phyloP scores from a whole-genome alignment of 2,888 invertebrate species.

The Drosophila monieri region DNA sequence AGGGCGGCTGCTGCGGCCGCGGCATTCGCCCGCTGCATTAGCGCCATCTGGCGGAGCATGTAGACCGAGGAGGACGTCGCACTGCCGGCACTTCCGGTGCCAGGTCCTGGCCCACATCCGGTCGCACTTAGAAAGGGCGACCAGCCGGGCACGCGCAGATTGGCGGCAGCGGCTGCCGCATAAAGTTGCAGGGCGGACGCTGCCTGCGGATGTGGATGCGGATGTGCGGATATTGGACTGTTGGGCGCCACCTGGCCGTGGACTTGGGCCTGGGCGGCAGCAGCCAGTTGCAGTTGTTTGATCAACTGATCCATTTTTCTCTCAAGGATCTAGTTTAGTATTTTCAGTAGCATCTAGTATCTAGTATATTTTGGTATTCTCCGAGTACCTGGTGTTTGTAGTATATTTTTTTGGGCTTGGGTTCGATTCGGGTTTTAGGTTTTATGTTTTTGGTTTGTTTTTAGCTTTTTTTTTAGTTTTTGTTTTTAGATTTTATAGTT shows the following conservation, averaged over 20 bases:
- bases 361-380: background rate
- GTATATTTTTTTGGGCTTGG: background rate
- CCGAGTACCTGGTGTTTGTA: background rate
- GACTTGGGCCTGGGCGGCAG: slow-evolving; percentile 56
- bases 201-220: slow-evolving; percentile 33
- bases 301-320: slow-evolving; percentile 76
- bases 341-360: background rate
- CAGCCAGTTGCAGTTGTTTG: slow-evolving; percentile 88
- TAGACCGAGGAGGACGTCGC: slow-evolving; percentile 42
- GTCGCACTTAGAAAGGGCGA: slow-evolving; percentile 85
- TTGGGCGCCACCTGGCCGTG: slow-evolving; percentile 11
- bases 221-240: slow-evolving; percentile 1
- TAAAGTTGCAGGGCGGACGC: slow-evolving; percentile 88
- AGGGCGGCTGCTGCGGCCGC: slow-evolving; percentile 42
- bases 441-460: background rate
- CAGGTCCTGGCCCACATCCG: background rate
- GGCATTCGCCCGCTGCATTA: slow-evolving; percentile 59
- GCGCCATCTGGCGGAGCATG: slow-evolving; percentile 66
- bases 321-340: too few species aligned
- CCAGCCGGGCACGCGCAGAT: slow-evolving; percentile 84
- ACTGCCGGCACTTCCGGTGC: background rate
- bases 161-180: slow-evolving; percentile 88
- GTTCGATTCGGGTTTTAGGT: background rate
- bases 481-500: background rate
- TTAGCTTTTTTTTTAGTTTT: background rate